Evolutionary conservation across 2,797 vertebrate species (phyloP).

Genomic region (Oryzias sinensis): DNA sequence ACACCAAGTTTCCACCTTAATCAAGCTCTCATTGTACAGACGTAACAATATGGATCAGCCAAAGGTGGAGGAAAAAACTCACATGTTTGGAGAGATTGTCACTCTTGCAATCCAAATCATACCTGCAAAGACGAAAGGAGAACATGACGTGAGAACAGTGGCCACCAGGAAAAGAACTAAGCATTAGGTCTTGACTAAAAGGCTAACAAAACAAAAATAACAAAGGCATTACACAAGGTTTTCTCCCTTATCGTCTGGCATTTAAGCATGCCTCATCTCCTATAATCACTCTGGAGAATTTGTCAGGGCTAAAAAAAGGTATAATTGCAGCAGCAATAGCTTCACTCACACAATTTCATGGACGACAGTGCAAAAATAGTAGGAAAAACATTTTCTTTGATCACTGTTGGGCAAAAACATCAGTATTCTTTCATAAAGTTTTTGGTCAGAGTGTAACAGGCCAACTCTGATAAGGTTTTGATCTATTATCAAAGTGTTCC

Average conservation of each 20-base stretch:
- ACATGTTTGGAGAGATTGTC: conserved; percentile 83
- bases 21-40: conserved; percentile 37
- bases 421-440: too few species aligned
- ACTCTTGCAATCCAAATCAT: conserved; percentile 81
- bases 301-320: conserved; percentile 16
- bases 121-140: conserved; percentile 61
- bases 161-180: not conserved
- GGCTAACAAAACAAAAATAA: conserved; percentile 27
- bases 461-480: too few species aligned
- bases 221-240: conserved; percentile 1
- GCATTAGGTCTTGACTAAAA: conserved; percentile 9
- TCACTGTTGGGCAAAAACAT: not conserved
- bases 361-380: not conserved
- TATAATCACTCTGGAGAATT: conserved; percentile 30
- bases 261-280: conserved; percentile 11
- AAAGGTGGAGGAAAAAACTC: conserved; percentile 57
- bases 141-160: conserved; percentile 8
- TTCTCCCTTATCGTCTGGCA: conserved; percentile 6
- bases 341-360: conserved; percentile 21
- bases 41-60: conserved; percentile 20
- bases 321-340: conserved; percentile 1
- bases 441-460: too few species aligned
- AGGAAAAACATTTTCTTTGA: not conserved
- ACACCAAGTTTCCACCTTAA: conserved; percentile 32
- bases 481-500: too few species aligned